phyloP scores from a whole-genome alignment of 2,797 vertebrate genomes.

The Pelochelys cantorii region DNA sequence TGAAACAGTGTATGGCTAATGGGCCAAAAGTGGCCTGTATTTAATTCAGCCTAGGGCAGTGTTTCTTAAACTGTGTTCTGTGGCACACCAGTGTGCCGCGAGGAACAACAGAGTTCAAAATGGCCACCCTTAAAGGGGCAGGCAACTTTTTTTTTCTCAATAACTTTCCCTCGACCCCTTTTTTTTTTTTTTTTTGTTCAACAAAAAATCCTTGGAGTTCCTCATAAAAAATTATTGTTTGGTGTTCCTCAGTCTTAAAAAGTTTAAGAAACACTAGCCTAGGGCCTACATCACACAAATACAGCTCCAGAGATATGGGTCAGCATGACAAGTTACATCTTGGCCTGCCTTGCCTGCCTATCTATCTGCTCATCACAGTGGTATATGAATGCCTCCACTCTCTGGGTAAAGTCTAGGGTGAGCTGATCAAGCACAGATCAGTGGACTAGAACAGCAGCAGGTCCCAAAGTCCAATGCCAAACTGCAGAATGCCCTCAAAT shows the following conservation, averaged over 20 bases:
- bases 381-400: background rate
- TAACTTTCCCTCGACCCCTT: no score
- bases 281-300: background rate
- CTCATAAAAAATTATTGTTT: no score
- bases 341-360: background rate
- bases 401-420: background rate
- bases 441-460: background rate
- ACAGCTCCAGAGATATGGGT: background rate
- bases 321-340: background rate
- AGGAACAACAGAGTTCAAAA: no score
- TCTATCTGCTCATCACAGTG: background rate
- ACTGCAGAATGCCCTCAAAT: background rate
- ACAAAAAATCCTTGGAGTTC: no score
- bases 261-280: no score
- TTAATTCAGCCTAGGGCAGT: background rate
- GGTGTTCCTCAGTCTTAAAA: no score
- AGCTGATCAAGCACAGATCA: background rate
- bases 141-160: no score
- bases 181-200: no score
- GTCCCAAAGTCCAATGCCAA: background rate
- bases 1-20: accelerated
- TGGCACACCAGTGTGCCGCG: no score
- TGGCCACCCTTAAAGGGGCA: no score
- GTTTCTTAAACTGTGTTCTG: no score
- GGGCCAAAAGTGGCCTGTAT: background rate